Base-by-base conservation (phyloP, 2,888 invertebrate genomes). In the Epiblema foenella region DNA sequence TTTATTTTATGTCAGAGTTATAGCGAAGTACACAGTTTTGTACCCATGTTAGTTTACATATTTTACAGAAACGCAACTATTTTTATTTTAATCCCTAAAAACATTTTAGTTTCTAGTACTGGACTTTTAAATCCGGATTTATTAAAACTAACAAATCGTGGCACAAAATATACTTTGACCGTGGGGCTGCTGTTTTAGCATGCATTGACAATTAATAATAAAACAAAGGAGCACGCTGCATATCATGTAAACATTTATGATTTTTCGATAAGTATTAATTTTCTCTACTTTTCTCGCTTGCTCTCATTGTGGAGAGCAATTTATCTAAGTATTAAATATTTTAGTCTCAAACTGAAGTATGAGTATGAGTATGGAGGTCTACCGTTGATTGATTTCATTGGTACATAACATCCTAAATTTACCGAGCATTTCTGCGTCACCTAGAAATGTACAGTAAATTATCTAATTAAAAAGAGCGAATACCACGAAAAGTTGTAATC, bases 141-240 rank as follows among this genome's bases (percentile, higher is more conserved):
- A n/a, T 39, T 46, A 46, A 46, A 46, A 46, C 15, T 46, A 46
- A 46, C n/a, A 46, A n/a, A 46, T 46, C 42, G 42, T 46, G 42
- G n/a, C 42, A 46, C 7, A n/a, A 46, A 46, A 46, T 46, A 46
- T 46, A n/a, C 15, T 7, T 12, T 7, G 4, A n/a, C 42, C n/a
- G n/a, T 12, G 2, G 42, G 5, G n/a, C 42, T 46, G 42, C 42
- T 5, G 5, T 15, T n/a, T 46, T 46, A 5, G 15, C 4, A 46
- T 46, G 15, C 2, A 15, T 42, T 15, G 42, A 1, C 7, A 42
- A 12, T n/a, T 46, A 4, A 2, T 4, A 29, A n/a, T 46, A n/a
- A 42, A 42, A 5, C 15, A 42, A 42, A n/a, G n/a, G n/a, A n/a
- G n/a, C 39, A 42, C 4, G 42, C 15, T 15, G 15, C 15, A 42